Evolutionary conservation across 35 echinoderm and acorn worm genomes (phyloP).

Genomic region (Ophioderma brevispina): DNA sequence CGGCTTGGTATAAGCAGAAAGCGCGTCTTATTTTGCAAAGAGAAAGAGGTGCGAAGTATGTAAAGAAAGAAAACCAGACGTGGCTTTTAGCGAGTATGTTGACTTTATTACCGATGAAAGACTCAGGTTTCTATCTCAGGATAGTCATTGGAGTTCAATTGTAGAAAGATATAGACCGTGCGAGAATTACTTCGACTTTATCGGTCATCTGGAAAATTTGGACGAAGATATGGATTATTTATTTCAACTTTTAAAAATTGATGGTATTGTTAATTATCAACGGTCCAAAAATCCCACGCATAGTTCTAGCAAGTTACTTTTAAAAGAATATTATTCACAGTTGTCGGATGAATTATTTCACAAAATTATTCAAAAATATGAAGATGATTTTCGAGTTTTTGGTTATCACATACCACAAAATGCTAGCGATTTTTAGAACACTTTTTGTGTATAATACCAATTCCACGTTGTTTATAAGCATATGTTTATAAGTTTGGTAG

Average conservation of each 20-base stretch:
- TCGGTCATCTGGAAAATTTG: neutral
- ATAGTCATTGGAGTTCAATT: neutral
- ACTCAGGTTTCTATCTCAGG: neutral
- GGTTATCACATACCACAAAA: neutral
- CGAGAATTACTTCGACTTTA: neutral
- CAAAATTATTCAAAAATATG: neutral
- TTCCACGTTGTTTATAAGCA: too few species aligned
- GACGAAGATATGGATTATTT: neutral
- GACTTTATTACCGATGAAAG: neutral
- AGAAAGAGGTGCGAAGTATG: neutral
- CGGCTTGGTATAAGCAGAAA: neutral
- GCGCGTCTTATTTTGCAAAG: neutral
- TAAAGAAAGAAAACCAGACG: neutral
- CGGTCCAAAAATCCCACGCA: neutral
- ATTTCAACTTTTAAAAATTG: neutral
- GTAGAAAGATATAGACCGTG: neutral
- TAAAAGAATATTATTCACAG: neutral
- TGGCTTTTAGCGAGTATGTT: neutral
- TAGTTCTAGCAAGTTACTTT: neutral
- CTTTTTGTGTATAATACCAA: too few species aligned
- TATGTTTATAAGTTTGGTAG: too few species aligned
- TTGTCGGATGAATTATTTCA: neutral
- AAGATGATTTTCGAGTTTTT: neutral
- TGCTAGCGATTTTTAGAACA: neutral
- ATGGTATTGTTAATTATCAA: neutral